These are phyloP conservation scores for Clanis bilineata DNA, from an alignment of 2,888 invertebrate genomes.

Conservation along the genomic window DNA sequence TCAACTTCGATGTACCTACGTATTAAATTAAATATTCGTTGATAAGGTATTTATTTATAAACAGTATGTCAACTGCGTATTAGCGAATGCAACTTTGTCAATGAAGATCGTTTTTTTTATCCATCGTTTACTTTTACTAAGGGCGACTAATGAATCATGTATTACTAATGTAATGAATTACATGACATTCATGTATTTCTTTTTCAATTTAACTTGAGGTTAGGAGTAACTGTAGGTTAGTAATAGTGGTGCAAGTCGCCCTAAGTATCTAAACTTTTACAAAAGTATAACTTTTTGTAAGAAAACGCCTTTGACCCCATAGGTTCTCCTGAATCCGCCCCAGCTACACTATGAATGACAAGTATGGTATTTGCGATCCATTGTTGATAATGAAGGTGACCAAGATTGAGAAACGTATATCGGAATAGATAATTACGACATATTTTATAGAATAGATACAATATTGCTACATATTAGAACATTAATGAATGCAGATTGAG, in stretches of 20 bases:
- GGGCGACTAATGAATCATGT: no score
- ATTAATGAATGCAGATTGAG: no score
- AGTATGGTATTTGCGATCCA: constrained; percentile 30
- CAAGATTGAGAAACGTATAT: constrained; percentile 16
- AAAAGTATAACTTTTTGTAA: not conserved
- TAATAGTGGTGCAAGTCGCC: no score
- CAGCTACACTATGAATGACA: constrained; percentile 32
- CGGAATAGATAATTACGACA: constrained; percentile 11
- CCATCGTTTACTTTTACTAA: no score
- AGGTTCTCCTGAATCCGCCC: not conserved
- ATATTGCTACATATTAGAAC: no score
- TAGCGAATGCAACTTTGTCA: no score
- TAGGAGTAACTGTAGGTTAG: no score
- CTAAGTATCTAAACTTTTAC: no score
- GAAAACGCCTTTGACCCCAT: not conserved
- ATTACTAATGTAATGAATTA: no score
- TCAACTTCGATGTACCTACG: not conserved
- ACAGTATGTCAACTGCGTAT: not conserved
- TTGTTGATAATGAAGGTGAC: constrained; percentile 24
- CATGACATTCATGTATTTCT: no score
- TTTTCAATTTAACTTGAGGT: no score
- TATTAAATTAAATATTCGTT: not conserved
- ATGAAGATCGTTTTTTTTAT: no score
- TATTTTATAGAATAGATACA: not conserved
- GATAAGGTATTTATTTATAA: not conserved